Evolutionary conservation across 2,797 vertebrate genomes (phyloP), one percentile per base, ranked within the genome.

Genomic region (Rhinophrynus dorsalis): DNA sequence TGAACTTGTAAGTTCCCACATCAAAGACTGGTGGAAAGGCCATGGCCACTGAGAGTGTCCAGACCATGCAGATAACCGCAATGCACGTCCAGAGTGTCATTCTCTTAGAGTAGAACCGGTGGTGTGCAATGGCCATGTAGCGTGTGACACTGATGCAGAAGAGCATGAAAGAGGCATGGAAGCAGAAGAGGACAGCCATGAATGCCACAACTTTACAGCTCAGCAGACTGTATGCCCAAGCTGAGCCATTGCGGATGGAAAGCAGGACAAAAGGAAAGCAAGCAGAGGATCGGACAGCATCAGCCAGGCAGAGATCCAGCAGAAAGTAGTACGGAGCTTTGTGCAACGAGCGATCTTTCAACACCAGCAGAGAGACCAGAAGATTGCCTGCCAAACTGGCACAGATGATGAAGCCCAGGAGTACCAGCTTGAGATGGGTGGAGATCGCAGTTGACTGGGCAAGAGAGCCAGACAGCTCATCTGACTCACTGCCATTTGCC

Each of bases 31-130:
- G 94, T 3, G 94, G 94, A 80, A 95, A 95, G 20, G 94, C 94
- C 94, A 95, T 95, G 20, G 94, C 94, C 61, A 95, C 93, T 3
- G 94, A 95, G 68, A 95, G 83, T 5, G 93, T 95, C 94, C 94
- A 95, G 74, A 93, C 94, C 92, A 94, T 95, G 85, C 93, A 95
- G 77, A 95, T 92, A 78, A 95, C 91, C 0, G 93, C 94, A 65
- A 94, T 90, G 20, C 94, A 94, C 45, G 94, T 95, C 93, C 94
- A 95, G 79, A 95, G 93, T 52, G 93, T 95, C 93, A 95, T 94
- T 79, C 94, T 91, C 79, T 95, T 95, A 15, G 93, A 92, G 62
- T 95, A 95, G 81, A 95, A 95, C 78, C 93, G 91, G 81, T 95
- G 94, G 87, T 95, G 93, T 64, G 94, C 94, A 13, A 95, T 93